Percentiles rank a stretch among this genome's conserved stretches.
Evolutionary conservation across 2,113 vertebrate species (phyloP).

Genomic region (Semnornis frantzii): DNA sequence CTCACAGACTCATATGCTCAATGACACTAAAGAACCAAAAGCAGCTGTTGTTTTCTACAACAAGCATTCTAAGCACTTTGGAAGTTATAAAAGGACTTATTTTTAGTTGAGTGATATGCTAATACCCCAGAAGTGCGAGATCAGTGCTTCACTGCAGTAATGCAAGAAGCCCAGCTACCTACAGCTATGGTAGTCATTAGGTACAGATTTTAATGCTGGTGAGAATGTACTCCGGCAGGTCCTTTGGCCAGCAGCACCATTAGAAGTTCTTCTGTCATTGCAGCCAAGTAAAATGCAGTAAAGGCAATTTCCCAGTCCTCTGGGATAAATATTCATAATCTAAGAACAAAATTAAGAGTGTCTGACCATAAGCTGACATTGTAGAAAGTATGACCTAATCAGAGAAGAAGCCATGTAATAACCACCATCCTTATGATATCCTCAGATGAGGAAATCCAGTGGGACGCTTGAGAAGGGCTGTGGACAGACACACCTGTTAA

Average conservation of each 20-base stretch:
- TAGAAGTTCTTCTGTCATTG: neutral
- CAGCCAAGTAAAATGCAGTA: neutral
- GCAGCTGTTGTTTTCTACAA: slow-evolving; percentile 8
- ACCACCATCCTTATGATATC: neutral
- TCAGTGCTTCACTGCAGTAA: neutral
- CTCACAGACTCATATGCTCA: neutral
- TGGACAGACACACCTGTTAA: neutral
- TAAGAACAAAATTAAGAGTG: neutral
- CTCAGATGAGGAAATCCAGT: neutral
- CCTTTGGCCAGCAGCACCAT: neutral
- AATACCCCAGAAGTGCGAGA: neutral
- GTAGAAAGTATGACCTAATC: neutral
- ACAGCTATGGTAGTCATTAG: neutral
- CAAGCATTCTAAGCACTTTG: neutral
- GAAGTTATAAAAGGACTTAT: neutral
- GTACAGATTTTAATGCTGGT: neutral
- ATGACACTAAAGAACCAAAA: neutral
- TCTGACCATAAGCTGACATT: neutral
- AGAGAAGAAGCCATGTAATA: neutral
- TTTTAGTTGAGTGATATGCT: neutral
- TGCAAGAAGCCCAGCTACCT: neutral
- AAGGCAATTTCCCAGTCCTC: neutral
- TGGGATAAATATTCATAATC: neutral
- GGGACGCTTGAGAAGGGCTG: neutral
- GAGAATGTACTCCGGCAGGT: neutral